phyloP scores from a whole-genome alignment of 2,113 vertebrate species.

The Vimba vimba region DNA sequence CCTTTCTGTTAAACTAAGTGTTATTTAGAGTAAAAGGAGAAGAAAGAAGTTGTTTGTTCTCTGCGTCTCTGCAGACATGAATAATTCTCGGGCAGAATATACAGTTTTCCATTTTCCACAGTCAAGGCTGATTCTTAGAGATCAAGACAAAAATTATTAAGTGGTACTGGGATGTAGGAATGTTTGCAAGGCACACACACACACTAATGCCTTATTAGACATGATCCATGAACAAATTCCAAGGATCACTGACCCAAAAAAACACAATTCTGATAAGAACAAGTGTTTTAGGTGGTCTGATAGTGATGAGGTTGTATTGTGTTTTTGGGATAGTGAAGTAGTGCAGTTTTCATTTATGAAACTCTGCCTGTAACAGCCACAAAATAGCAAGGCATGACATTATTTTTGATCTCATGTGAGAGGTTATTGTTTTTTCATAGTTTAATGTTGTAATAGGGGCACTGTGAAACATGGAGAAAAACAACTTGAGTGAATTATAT shows the following conservation, averaged over 20 bases:
- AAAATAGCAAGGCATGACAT: not conserved
- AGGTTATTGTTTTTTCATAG: not conserved
- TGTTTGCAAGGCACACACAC: not conserved
- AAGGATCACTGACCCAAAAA: not conserved
- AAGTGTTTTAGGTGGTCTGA: not conserved
- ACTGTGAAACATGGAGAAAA: not conserved
- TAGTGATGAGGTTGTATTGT: not conserved
- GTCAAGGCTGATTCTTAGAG: constrained; percentile 12
- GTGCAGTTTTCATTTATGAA: not conserved
- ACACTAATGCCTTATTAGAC: constrained; percentile 1
- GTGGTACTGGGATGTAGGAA: not conserved
- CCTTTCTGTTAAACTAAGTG: not conserved
- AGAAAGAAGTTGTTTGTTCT: constrained; percentile 15
- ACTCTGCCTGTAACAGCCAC: not conserved
- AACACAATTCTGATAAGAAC: not conserved
- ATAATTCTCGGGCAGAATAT: constrained; percentile 23
- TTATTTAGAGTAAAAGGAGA: not conserved
- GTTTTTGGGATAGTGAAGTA: not conserved
- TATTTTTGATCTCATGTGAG: not conserved
- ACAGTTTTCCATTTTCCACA: constrained; percentile 3
- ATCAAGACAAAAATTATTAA: not conserved
- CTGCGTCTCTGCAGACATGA: constrained; percentile 11
- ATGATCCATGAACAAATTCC: not conserved
- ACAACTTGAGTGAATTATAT: not conserved
- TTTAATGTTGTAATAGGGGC: not conserved